Conservation (phyloP, 2,888 invertebrate genomes). For the Hoplodrina blanda region DNA sequence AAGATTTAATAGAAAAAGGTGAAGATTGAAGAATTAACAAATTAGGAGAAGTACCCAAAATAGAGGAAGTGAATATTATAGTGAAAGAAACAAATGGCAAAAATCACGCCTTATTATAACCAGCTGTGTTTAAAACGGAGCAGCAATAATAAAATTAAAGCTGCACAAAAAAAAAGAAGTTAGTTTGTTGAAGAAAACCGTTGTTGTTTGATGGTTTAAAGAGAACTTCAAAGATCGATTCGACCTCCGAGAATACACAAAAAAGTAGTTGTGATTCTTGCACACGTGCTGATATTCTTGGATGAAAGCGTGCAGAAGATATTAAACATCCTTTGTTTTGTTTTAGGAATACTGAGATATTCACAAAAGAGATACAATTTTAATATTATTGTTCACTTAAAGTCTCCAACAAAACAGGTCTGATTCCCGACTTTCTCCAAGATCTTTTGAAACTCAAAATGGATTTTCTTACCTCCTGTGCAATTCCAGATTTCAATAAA, state of each 20-base stretch:
- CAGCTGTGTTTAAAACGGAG: conserved; percentile 4
- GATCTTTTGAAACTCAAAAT: not conserved
- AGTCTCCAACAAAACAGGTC: not conserved
- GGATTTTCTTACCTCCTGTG: not conserved
- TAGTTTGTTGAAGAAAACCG: not conserved
- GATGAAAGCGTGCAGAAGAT: not conserved
- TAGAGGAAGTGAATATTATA: not conserved
- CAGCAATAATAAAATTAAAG: conserved; percentile 1
- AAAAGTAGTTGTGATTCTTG: not conserved
- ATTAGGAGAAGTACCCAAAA: no score
- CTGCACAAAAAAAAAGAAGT: conserved; percentile 4
- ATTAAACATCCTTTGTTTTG: no score
- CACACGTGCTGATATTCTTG: not conserved
- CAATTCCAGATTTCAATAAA: conserved; percentile 14
- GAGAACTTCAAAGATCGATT: conserved; percentile 1
- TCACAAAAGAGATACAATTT: not conserved
- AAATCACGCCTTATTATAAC: conserved; percentile 3
- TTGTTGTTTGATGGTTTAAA: not conserved
- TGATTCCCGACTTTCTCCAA: no score
- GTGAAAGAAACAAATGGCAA: not conserved
- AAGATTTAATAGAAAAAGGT: not conserved
- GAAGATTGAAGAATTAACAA: not conserved
- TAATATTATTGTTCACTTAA: not conserved
- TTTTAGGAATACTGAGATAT: no score
- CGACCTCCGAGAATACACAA: not conserved